Base-by-base conservation (phyloP, 2,888 invertebrate genomes). In the Pseudococcus viburni region DNA sequence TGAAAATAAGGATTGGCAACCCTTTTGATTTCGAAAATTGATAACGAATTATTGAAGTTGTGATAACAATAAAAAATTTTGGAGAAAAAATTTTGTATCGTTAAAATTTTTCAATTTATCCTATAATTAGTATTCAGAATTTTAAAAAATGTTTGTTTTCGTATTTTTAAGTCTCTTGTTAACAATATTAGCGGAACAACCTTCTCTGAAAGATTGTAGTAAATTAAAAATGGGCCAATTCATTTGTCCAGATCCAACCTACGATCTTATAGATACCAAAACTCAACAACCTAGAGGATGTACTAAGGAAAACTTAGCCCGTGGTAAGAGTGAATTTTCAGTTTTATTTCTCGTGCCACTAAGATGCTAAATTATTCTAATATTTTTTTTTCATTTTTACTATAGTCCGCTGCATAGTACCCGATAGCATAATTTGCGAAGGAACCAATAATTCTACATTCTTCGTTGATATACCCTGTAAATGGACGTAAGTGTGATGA, bases 251-350 rank as follows among this genome's bases (percentile, higher is more conserved):
- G 93, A 93, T 89, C 90, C 90, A 12, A 92, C 93, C 90, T 94
- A 94, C 90, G 95, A 96, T 90, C 92, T 92, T 89, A 97, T 98
- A 90, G 97, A 98, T 91, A 94, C 95, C 0, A 94, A 95, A 91
- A 98, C 98, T 0, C 98, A 99, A 91, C 97, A 98, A 91, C 94
- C 96, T 51, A 92, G 92, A 90, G 96, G 96, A 89, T 98, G 98
- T 91, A 94, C 94, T 1, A 92, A 94, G 90, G 95, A 96, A 91
- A 96, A 96, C 90, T 95, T 94, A 92, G 96, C 97, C 11, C 94
- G 94, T 93, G 95, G 97, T 96, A 92, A 90, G 87, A 3, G 26
- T 33, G 26, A 33, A 33, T 33, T 33, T 33, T 33, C 26, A 33
- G 3, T 15, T 51, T 51, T 51, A 12, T 46, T 51, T 17, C 15